These are phyloP conservation scores for Listronotus oregonensis DNA, from an alignment of 1,140 invertebrate species.

Conservation along the genomic window DNA sequence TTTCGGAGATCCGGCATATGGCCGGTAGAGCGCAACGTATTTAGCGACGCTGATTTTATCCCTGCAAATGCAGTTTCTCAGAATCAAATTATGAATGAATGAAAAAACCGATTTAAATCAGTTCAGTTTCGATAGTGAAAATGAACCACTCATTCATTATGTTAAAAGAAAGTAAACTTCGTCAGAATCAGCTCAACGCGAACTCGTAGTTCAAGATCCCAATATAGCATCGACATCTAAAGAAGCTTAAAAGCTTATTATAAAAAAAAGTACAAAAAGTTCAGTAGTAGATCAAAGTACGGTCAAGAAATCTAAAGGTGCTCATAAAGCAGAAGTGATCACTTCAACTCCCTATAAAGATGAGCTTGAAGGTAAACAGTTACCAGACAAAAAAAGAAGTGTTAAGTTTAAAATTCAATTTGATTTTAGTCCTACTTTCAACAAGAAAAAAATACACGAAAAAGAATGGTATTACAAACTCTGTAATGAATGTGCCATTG, in stretches of 20 bases:
- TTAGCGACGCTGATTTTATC: conserved; percentile 1
- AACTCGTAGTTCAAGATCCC: neutral
- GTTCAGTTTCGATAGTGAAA: too few species aligned
- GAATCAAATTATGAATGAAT: too few species aligned
- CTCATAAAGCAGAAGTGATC: neutral
- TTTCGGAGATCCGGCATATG: neutral
- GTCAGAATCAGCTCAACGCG: neutral
- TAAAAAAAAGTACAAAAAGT: neutral
- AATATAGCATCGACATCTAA: neutral
- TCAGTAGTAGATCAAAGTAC: neutral
- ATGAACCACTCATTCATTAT: too few species aligned
- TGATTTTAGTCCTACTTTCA: neutral
- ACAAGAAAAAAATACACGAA: neutral
- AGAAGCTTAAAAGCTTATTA: neutral
- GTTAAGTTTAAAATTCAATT: neutral
- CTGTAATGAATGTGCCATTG: neutral
- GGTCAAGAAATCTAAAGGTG: neutral
- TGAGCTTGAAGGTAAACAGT: neutral
- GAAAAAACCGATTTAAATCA: too few species aligned
- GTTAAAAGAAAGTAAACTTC: too few species aligned
- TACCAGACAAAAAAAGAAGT: neutral
- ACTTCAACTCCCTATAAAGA: neutral
- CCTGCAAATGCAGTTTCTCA: too few species aligned
- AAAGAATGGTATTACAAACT: neutral
- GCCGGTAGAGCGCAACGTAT: neutral